These are phyloP conservation scores for Lates japonicus DNA, from an alignment of 2,797 vertebrate species.

Conservation along the genomic window DNA sequence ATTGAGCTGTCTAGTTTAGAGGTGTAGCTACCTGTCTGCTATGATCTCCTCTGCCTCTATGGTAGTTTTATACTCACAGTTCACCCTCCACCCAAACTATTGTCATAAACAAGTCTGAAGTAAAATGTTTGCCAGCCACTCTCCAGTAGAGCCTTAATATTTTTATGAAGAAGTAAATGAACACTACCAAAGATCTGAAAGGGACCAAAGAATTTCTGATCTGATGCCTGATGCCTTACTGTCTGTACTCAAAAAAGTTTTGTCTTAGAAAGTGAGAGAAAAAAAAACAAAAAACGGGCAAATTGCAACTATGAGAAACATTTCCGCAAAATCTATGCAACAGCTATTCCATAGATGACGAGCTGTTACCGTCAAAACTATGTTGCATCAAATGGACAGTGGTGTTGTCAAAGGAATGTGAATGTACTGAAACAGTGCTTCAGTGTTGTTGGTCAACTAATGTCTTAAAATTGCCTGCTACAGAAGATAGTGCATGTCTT, in stretches of 20 bases:
- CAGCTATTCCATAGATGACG: constrained; percentile 47
- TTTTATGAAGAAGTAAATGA: constrained; percentile 74
- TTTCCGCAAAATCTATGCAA: constrained; percentile 65
- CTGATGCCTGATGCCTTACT: constrained; percentile 77
- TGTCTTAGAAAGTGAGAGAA: constrained; percentile 55
- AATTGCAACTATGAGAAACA: constrained; percentile 56
- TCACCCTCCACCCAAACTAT: constrained; percentile 53
- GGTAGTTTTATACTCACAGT: constrained; percentile 76
- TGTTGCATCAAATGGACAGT: constrained; percentile 59
- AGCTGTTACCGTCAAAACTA: constrained; percentile 36
- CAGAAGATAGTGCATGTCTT: constrained; percentile 80
- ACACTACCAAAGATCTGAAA: constrained; percentile 84
- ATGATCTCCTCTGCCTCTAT: constrained; percentile 60
- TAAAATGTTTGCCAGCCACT: constrained; percentile 69
- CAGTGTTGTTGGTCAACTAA: constrained; percentile 74
- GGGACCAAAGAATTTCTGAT: constrained; percentile 83
- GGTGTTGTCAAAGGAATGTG: constrained; percentile 77
- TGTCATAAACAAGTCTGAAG: constrained; percentile 67
- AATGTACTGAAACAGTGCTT: constrained; percentile 75
- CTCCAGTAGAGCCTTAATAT: constrained; percentile 60
- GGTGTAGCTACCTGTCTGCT: constrained; percentile 63
- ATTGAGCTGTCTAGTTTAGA: constrained; percentile 75
- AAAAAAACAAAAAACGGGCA: constrained; percentile 36
- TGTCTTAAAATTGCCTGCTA: constrained; percentile 73
- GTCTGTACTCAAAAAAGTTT: constrained; percentile 70